Evolutionary conservation across 2,113 vertebrate species (phyloP), one percentile per base, ranked within the genome.

Genomic region (Polypterus senegalus): DNA sequence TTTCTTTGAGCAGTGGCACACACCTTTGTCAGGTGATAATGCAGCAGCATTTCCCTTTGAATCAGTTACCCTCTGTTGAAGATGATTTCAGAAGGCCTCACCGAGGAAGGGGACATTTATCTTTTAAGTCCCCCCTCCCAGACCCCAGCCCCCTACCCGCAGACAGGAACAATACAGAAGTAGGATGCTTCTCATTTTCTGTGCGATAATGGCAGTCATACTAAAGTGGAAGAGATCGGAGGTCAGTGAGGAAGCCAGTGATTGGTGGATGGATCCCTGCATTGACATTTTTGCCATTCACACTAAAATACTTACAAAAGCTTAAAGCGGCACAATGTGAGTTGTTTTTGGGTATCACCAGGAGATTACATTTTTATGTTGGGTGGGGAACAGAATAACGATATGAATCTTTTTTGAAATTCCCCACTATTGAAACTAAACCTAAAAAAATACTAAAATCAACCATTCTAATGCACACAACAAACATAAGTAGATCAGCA

Each of bases 181-280:
- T 58, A 74, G 83, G 83, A 82, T 74, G 68, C 75, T 68, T 83
- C 81, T 88, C 74, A 80, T 85, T 86, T 86, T 86, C 88, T 76
- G 79, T 78, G 79, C 88, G 87, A 88, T 89, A 84, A 82, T 79
- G 81, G 86, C 83, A 73, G 86, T 76, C 70, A 67, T 82, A 79
- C 83, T 69, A 78, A 82, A 81, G 83, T 81, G 81, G 80, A 74
- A 78, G 78, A 76, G 86, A 88, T 85, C 81, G 89, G 75, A 81
- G 91, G 87, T 91, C 81, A 68, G 54, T 49, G 71, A 70, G 77
- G 69, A 62, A 74, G n/a, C 48, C 70, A 27, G 70, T 77, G 84
- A 93, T 90, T 92, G 90, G 91, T 79, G 77, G 68, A 46, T 60
- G 63, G 2, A 66, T 49, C 74, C 68, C 78, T 27, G 60, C 78